Evolutionary conservation across 2,888 invertebrate genomes (phyloP), one percentile per base, ranked within the genome.

Genomic region (Celastrina argiolus): DNA sequence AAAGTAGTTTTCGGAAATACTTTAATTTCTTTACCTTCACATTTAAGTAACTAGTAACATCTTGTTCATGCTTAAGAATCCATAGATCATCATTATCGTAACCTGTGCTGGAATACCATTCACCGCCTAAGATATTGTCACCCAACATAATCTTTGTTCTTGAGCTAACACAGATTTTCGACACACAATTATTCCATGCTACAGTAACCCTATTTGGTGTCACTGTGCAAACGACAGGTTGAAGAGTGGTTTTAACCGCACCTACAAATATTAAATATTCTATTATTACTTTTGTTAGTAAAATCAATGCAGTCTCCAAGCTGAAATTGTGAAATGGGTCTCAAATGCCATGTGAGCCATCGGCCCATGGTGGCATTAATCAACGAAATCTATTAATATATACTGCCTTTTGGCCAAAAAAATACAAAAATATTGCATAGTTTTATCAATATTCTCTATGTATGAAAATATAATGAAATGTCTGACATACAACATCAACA

Each of bases 11-110:
- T 42, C n/a, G n/a, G 16, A 7, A 42, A 16, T 42, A 16, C 7
- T 16, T 42, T 7, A 45, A 36, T 22, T 6, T 36, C 1, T 18
- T 71, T 80, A 91, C 91, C 85, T 81, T 82, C 6, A 91, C 73
- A 72, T 83, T 76, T 66, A 82, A 72, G 68, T 72, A 72, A 61
- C 78, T 74, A 59, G 59, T 73, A 39, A 85, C 73, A 61, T 64
- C 66, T 63, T 72, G 70, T 63, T 76, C 73, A 74, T 87, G 85
- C 67, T 83, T 78, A 12, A 83, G 78, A 64, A 85, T 80, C 93
- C 92, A 93, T 68, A 92, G 71, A 72, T 85, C 84, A 69, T 92
- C 92, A 81, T 84, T 84, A 67, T 84, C 78, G 69, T 85, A 83
- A 1, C 84, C 82, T 42, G 82, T 81, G 72, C 84, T 81, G 1